A percentile compares a stretch with the other conserved stretches of the same genome.
These are phyloP conservation scores for Indicator indicator DNA, from an alignment of 2,113 vertebrate genomes.

Conservation along the genomic window DNA sequence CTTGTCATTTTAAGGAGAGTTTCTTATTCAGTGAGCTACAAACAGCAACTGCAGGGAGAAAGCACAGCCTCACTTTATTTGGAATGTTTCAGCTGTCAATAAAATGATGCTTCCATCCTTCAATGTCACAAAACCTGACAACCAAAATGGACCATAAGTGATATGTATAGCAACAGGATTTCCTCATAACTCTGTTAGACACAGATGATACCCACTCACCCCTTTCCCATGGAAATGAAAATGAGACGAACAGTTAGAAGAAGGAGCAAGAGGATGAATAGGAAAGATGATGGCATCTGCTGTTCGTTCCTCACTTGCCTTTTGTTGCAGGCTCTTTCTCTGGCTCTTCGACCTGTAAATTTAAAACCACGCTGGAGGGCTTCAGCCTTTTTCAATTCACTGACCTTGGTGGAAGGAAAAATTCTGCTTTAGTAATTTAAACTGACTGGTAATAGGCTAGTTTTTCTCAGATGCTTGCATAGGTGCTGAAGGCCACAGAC, in stretches of 20 bases:
- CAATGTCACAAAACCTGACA: neutral
- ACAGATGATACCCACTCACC: neutral
- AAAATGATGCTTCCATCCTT: neutral
- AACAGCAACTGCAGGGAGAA: neutral
- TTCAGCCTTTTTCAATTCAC: neutral
- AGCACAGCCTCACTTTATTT: neutral
- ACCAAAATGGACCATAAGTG: neutral
- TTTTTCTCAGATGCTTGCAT: neutral
- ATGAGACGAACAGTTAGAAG: neutral
- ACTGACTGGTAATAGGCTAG: neutral
- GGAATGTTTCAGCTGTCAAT: neutral
- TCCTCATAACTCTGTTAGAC: neutral
- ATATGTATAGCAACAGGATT: neutral
- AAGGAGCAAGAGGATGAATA: neutral
- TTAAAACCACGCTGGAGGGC: neutral
- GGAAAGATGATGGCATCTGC: neutral
- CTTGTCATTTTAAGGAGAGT: neutral
- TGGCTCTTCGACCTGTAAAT: neutral
- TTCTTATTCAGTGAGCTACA: neutral
- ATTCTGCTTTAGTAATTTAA: neutral
- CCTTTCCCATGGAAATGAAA: neutral
- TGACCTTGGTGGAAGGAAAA: neutral
- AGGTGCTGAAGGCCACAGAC: neutral
- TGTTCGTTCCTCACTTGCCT: neutral
- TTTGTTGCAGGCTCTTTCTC: neutral